Evolutionary conservation across 2,888 invertebrate genomes (phyloP).

Genomic region (Salticus scenicus): DNA sequence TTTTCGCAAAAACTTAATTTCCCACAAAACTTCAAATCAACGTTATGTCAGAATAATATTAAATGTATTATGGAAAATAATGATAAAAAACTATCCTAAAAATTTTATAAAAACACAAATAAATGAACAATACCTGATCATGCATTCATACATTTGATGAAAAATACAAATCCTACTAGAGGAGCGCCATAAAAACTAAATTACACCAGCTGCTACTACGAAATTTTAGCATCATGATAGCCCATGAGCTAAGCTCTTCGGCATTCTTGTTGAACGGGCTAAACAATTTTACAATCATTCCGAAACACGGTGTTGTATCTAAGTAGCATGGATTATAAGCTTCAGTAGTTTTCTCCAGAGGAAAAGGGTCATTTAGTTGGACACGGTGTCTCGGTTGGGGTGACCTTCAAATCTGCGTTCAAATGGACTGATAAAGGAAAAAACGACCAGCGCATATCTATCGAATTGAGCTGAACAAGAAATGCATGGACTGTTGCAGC

Average conservation of each 20-base stretch:
- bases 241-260: not conserved
- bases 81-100: no score
- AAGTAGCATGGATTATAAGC: slow-evolving; percentile 42
- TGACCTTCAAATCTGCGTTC: slow-evolving; percentile 59
- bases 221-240: not conserved
- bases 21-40: no score
- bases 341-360: slow-evolving; percentile 51
- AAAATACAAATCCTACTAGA: not conserved
- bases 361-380: slow-evolving; percentile 49
- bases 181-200: not conserved
- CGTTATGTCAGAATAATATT: no score
- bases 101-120: no score
- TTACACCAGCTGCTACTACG: not conserved
- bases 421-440: slow-evolving; percentile 17
- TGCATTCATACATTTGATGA: no score
- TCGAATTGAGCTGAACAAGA: not conserved
- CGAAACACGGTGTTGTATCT: slow-evolving; percentile 40
- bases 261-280: not conserved
- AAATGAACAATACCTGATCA: not conserved
- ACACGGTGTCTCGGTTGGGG: slow-evolving; percentile 47
- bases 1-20: no score
- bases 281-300: slow-evolving; percentile 44
- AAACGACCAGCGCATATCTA: not conserved
- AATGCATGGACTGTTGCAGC: no score
- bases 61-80: no score